Conservation (phyloP, 2,113 vertebrate genomes). For the Alosa alosa region DNA sequence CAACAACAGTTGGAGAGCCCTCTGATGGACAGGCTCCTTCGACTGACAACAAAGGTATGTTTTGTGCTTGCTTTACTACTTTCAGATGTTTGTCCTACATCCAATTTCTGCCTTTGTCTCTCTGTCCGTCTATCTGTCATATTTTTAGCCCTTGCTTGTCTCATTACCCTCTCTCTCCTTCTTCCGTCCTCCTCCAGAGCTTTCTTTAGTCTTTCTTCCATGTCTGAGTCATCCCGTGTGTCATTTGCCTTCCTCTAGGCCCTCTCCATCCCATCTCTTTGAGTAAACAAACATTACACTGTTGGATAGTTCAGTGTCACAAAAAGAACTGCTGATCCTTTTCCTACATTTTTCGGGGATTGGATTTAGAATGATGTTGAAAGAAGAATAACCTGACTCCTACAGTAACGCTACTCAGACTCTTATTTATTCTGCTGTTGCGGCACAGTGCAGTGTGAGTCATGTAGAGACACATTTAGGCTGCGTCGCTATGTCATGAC, state of each 20-base stretch:
- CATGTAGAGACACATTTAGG: no score
- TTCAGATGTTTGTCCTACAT: not conserved
- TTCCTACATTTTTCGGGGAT: not conserved
- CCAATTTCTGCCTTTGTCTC: not conserved
- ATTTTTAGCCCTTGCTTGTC: not conserved
- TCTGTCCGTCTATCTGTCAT: not conserved
- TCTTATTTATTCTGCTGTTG: no score
- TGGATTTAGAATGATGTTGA: not conserved
- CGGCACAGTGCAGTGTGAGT: no score
- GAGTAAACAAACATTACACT: not conserved
- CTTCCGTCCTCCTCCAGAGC: not conserved
- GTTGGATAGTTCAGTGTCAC: not conserved
- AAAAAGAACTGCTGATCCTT: not conserved
- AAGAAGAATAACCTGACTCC: not conserved
- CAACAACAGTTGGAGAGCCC: conserved; percentile 20
- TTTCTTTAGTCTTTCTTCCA: not conserved
- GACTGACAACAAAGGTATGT: conserved; percentile 36
- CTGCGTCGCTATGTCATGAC: no score
- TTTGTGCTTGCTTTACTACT: not conserved
- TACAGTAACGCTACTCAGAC: no score
- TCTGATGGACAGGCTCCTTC: conserved; percentile 24
- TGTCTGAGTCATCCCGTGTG: conserved; percentile 1
- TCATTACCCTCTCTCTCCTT: not conserved
- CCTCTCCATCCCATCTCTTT: not conserved
- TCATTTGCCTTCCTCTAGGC: not conserved